Percentiles rank a stretch among this genome's conserved stretches.
Conservation (phyloP, 2,797 vertebrate species). For the Acanthiza pusilla region DNA sequence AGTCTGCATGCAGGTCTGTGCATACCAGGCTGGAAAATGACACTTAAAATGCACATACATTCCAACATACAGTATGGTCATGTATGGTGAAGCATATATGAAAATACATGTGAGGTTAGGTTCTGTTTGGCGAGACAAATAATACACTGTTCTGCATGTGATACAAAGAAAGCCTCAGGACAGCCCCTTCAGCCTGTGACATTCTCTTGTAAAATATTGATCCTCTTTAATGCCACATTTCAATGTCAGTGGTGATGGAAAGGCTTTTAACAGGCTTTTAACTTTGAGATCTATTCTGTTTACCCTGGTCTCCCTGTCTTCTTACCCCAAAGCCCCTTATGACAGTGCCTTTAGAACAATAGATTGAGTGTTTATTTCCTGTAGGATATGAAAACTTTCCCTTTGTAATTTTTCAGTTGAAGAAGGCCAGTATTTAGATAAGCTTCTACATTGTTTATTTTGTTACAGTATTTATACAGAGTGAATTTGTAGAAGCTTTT, state of each 20-base stretch:
- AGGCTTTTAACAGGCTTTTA: constrained; percentile 32
- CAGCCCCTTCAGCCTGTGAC: background rate
- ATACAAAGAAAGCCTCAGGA: background rate
- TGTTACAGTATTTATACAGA: background rate
- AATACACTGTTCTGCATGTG: background rate
- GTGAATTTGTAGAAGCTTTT: background rate
- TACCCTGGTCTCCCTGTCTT: background rate
- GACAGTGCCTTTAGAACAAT: constrained; percentile 12
- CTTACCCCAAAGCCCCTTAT: background rate
- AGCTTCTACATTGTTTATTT: constrained; percentile 23
- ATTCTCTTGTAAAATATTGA: constrained; percentile 1
- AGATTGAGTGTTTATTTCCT: constrained; percentile 39
- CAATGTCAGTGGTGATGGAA: background rate
- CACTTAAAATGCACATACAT: background rate
- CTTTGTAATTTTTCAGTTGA: constrained; percentile 34
- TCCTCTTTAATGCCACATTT: constrained; percentile 7
- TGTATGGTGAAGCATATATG: background rate
- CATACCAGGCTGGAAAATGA: background rate
- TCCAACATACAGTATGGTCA: background rate
- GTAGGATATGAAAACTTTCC: constrained; percentile 25
- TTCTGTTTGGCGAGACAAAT: background rate
- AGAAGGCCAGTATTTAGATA: constrained; percentile 35
- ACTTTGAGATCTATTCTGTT: background rate
- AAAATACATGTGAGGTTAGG: background rate
- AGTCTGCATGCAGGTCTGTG: background rate